Base-by-base conservation (phyloP, 2,797 vertebrate genomes). In the Danionella dracula region DNA sequence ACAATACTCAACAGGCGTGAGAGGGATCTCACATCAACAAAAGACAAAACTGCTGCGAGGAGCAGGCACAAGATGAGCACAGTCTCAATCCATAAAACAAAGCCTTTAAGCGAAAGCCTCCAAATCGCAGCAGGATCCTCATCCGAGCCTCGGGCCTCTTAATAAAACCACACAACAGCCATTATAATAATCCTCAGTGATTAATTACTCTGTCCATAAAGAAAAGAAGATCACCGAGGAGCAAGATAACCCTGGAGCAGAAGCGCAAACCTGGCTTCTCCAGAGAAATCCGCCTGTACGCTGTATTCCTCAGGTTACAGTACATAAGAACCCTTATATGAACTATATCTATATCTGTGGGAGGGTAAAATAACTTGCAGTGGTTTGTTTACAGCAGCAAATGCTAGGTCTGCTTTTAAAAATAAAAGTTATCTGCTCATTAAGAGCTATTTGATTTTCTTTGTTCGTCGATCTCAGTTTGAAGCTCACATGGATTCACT, bases 161-260 rank as follows among this genome's bases (percentile, higher is more conserved):
- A 69, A 73, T 78, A 66, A 71, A 53, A 75, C 31, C 72, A 70
- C 66, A 70, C 66, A 72, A 19, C 61, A 62, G 58, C 57, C 69
- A 46, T 27, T 27, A 27, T 72, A 37, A 64, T 49, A 54, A 59
- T 78, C 77, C 77, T 75, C 66, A 74, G 74, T 76, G 74, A 79
- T 79, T 74, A 79, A 79, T 79, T 79, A 73, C 77, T 66, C 58
- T 7, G 40, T 59, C 66, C 70, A 60, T 61, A 73, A 67, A 23
- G 62, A 19, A 55, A 8, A 23, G 19, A 45, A 11, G 48, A 23
- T 17, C 41, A 54, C 29, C 19, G 16, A 44, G 16, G 23, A 15
- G 32, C 34, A 40, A 35, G 34, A 49, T 34, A 35, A 61, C 2
- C 58, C 58, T 44, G 57, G 51, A 61, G 60, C 60, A 27, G 68